Base-by-base conservation (phyloP, 2,888 invertebrate genomes). In the Brenthis daphne region DNA sequence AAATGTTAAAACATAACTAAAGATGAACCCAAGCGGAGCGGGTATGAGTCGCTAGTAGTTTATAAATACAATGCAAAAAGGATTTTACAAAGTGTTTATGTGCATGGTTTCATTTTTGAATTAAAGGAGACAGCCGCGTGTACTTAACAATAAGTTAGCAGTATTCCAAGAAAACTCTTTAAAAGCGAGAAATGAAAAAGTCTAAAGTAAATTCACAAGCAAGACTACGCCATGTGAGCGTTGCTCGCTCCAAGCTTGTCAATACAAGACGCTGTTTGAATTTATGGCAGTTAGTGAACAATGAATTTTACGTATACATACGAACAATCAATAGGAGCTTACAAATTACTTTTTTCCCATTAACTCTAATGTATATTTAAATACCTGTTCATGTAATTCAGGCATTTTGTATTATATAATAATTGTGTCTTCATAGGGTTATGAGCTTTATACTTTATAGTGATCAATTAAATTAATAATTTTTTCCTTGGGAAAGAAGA, bases 231-330 rank as follows among this genome's bases (percentile, higher is more conserved):
- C 76, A 77, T 75, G 75, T 76, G 77, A 77, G 75, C 73, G 74
- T 74, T 70, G 74, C 63, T 72, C 74, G 68, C 64, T 71, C 67
- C 67, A 71, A 76, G 73, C 69, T 75, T 75, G 73, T 75, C 75
- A 76, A 76, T 75, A 72, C 75, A 75, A 77, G 75, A 72, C 73
- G 75, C 74, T 73, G 65, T 73, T 74, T 73, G 69, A 75, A 78
- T 77, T 77, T 76, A 77, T 75, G 74, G 72, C 69, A 72, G 73
- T 69, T 72, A 66, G 55, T 69, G 67, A 71, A 71, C 67, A 63
- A 64, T 69, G 63, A 75, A 69, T 60, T 72, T 75, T 69, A 57
- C 57, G 63, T 70, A 57, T 69, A 43, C 24, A 63, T 53, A 63
- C 6, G 13, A 43, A 43, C 33, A 24, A 57, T 57, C 50, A 43